These are phyloP conservation scores for Pagrus major DNA, from an alignment of 2,113 vertebrate genomes.

Conservation along the genomic window DNA sequence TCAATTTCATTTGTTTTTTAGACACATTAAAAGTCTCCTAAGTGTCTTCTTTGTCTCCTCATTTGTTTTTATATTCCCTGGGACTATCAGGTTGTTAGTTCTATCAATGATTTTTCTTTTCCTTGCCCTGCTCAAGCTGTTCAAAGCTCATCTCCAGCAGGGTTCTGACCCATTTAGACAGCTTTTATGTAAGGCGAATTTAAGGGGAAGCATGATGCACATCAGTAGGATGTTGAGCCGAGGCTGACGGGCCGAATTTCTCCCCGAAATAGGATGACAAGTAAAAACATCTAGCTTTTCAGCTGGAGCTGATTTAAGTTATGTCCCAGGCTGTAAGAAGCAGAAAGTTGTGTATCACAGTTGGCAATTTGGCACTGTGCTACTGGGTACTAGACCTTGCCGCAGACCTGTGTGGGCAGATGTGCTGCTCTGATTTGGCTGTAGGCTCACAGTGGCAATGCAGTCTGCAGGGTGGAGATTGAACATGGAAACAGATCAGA, in stretches of 20 bases:
- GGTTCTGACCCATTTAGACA: constrained; percentile 73
- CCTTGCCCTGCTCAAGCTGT: constrained; percentile 42
- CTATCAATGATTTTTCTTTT: constrained; percentile 48
- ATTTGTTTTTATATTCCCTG: constrained; percentile 52
- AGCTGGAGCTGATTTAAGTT: constrained; percentile 64
- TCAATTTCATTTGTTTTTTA: constrained; percentile 51
- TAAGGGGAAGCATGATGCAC: constrained; percentile 56
- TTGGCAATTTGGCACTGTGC: constrained; percentile 45
- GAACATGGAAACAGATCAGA: constrained; percentile 69
- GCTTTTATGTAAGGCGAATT: constrained; percentile 59
- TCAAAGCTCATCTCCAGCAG: constrained; percentile 60
- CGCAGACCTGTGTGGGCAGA: constrained; percentile 75
- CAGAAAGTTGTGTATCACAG: constrained; percentile 66
- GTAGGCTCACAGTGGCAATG: constrained; percentile 66
- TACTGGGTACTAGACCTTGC: constrained; percentile 63
- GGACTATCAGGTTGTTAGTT: constrained; percentile 51
- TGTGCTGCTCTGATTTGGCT: constrained; percentile 73
- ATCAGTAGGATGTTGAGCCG: constrained; percentile 56
- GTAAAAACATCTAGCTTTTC: constrained; percentile 58
- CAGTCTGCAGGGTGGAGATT: constrained; percentile 66
- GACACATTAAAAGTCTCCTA: constrained; percentile 27
- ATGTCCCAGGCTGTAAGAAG: constrained; percentile 62
- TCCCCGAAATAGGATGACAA: constrained; percentile 66
- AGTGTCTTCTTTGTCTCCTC: constrained; percentile 17
- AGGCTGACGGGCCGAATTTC: constrained; percentile 63